A percentile compares a stretch with the other conserved stretches of the same genome.
phyloP scores from a whole-genome alignment of 2,888 invertebrate species.

The Laspeyria flexula region DNA sequence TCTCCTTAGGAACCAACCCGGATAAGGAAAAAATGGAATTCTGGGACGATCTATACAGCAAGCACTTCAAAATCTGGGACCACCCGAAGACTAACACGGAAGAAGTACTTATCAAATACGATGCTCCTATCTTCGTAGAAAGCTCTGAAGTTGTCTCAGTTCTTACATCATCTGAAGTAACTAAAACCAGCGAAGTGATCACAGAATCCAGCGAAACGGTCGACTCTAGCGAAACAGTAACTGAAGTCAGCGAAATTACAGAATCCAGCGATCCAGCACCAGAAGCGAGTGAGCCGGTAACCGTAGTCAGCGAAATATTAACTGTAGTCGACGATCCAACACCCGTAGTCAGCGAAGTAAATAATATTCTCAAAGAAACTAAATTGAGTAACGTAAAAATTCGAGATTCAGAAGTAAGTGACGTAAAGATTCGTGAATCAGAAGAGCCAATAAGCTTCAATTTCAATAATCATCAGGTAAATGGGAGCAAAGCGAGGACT shows the following conservation, averaged over 20 bases:
- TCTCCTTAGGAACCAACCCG: conserved; percentile 63
- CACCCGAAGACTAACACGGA: conserved; percentile 53
- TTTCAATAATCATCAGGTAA: conserved; percentile 41
- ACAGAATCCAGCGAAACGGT: conserved; percentile 13
- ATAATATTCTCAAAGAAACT: background rate
- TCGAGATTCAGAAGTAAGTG: background rate
- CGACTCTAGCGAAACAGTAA: conserved; percentile 1
- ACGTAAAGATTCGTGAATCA: conserved; percentile 11
- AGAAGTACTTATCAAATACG: conserved; percentile 34
- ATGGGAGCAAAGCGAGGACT: conserved; percentile 59
- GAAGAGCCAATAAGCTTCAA: conserved; percentile 5
- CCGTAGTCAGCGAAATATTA: background rate
- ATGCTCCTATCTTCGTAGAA: conserved; percentile 38
- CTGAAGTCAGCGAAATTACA: conserved; percentile 8
- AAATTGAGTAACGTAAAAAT: conserved; percentile 8
- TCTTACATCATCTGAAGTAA: conserved; percentile 19
- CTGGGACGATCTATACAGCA: conserved; percentile 74
- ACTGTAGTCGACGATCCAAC: too few species aligned
- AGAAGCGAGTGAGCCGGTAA: background rate
- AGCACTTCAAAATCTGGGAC: conserved; percentile 75
- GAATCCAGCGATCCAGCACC: conserved; percentile 14
- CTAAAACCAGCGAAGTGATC: conserved; percentile 17
- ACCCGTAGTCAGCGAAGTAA: conserved; percentile 4
- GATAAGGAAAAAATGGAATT: conserved; percentile 76
- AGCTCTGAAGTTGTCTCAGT: conserved; percentile 13